Evolutionary conservation across 2,797 vertebrate species (phyloP).

Genomic region (Erethizon dorsatum): DNA sequence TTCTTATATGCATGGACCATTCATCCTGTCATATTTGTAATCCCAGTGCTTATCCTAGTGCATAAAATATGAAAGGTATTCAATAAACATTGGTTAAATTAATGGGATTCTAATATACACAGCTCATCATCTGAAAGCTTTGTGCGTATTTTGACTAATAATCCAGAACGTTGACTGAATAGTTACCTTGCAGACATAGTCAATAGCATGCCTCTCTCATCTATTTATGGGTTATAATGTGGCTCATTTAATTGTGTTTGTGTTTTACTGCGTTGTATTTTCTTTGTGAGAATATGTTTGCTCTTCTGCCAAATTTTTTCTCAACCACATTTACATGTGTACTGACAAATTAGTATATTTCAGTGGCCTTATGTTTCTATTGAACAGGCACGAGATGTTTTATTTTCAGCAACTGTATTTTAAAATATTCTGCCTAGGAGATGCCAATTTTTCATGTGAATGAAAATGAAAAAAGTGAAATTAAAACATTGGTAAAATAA

Average conservation of each 20-base stretch:
- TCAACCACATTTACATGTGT: conserved; percentile 80
- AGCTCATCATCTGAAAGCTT: conserved; percentile 63
- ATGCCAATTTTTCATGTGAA: conserved; percentile 62
- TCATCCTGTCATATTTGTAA: conserved; percentile 18
- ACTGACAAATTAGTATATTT: conserved; percentile 87
- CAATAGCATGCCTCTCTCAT: background rate
- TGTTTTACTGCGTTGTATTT: conserved; percentile 80
- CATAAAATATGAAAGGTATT: conserved; percentile 34
- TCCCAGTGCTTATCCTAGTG: background rate
- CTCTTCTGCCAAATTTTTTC: conserved; percentile 82
- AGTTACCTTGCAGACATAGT: conserved; percentile 13
- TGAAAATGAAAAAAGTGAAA: conserved; percentile 58
- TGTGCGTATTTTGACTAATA: conserved; percentile 66
- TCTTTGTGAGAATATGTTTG: conserved; percentile 74
- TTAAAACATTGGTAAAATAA: conserved; percentile 63
- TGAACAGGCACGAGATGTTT: conserved; percentile 73
- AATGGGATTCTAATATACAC: conserved; percentile 56
- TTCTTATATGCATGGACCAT: background rate
- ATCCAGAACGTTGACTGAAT: conserved; percentile 60
- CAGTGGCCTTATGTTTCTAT: conserved; percentile 84
- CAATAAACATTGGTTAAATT: conserved; percentile 63
- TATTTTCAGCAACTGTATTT: conserved; percentile 85
- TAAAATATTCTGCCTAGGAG: conserved; percentile 80
- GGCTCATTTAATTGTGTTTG: conserved; percentile 81
- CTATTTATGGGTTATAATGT: conserved; percentile 81